Conservation (phyloP, 2,797 vertebrate genomes). For the Harpagifer antarcticus region DNA sequence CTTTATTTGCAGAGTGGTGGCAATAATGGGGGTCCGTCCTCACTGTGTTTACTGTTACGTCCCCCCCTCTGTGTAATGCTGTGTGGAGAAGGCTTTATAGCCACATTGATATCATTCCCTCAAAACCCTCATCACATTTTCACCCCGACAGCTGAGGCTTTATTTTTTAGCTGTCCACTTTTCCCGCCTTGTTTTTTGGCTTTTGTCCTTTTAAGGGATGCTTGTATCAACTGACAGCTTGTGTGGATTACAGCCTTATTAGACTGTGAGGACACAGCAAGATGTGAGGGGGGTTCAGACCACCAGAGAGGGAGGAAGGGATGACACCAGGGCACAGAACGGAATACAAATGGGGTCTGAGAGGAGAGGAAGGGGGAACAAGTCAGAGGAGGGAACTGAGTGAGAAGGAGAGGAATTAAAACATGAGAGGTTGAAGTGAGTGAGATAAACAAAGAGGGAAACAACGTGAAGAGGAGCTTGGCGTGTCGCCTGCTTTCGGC, state of each 20-base stretch:
- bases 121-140: slow-evolving; percentile 76
- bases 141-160: slow-evolving; percentile 82
- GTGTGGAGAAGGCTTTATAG: slow-evolving; percentile 37
- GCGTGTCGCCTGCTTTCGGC: slow-evolving; percentile 79
- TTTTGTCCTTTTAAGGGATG: slow-evolving; percentile 84
- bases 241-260: slow-evolving; percentile 90
- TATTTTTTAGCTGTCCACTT: slow-evolving; percentile 84
- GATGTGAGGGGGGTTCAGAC: slow-evolving; percentile 86
- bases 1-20: background rate
- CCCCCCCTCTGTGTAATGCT: slow-evolving; percentile 12
- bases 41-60: slow-evolving; percentile 22
- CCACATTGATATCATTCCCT: slow-evolving; percentile 61
- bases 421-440: slow-evolving; percentile 12
- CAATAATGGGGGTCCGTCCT: background rate
- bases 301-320: slow-evolving; percentile 60
- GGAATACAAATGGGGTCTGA: slow-evolving; percentile 25
- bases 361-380: slow-evolving; percentile 36
- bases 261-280: slow-evolving; percentile 87
- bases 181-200: slow-evolving; percentile 72
- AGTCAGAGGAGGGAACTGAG: slow-evolving; percentile 4
- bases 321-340: slow-evolving; percentile 38
- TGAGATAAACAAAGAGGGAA: slow-evolving; percentile 46
- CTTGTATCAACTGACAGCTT: slow-evolving; percentile 91
- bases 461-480: slow-evolving; percentile 68
- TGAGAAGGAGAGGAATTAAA: slow-evolving; percentile 8